Evolutionary conservation across 2,797 vertebrate species (phyloP), one percentile per base, ranked within the genome.

Genomic region (Kryptolebias ocellatus): DNA sequence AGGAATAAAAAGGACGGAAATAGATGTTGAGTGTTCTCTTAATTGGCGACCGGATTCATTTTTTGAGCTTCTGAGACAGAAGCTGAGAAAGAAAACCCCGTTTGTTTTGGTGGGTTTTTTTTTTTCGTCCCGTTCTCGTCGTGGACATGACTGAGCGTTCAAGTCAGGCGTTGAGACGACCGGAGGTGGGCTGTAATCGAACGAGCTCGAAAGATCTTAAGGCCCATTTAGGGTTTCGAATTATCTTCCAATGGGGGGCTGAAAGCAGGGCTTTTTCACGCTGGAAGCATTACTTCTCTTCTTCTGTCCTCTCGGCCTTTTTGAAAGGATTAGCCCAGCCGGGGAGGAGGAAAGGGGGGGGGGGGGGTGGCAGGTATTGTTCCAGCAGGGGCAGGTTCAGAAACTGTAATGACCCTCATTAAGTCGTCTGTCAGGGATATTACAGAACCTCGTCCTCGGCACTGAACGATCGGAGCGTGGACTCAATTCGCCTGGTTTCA

Each of bases 271-370:
- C 51, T 24, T 24, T 54, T 64, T 78, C 59, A 53, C 27, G 9
- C 37, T 16, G 24, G 60, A 27, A 44, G 44, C 3, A 18, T 27
- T 31, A 1, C 31, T 42, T 46, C 37, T 55, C 42, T 61, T 67
- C 2, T 34, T 55, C 17, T 1, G 11, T 39, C 54, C 64, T 72
- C 31, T 12, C 3, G 4, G 44, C 53, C 56, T 24, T 62, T 57
- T 45, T 44, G 42, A 76, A 53, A 66, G 69, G 79, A 82, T 81
- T 74, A 74, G 64, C 64, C 59, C 51, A 1, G 54, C 17, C 53
- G 1, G 27, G 20, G 20, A 2, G 20, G 1, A 1, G 20, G 20
- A 1, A 1, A 1, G 20, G 20, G 20, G 20, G 20, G 1, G 20
- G 20, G 20, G 1, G 20, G 20, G 20, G 20, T 1, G 20, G 12